Conservation (phyloP, 2,888 invertebrate species). For the Hydropsyche betteni region DNA sequence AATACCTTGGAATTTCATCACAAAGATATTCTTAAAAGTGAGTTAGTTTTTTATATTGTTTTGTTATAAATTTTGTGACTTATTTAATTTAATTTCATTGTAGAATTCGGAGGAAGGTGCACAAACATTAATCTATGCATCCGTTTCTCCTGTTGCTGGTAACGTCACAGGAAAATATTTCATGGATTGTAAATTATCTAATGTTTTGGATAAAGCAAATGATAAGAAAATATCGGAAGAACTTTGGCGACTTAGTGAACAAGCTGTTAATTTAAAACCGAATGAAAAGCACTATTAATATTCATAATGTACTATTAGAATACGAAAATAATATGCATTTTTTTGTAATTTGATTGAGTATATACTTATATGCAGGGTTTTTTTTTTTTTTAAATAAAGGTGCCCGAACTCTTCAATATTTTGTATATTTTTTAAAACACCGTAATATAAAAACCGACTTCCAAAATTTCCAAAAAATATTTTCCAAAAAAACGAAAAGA, state of each 20-base stretch:
- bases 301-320: no score
- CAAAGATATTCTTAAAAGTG: constrained; percentile 45
- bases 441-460: no score
- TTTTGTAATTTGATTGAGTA: no score
- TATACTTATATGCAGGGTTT: no score
- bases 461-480: no score
- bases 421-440: no score
- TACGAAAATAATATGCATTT: no score
- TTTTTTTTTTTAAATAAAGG: no score
- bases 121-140: constrained; percentile 70
- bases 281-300: constrained; percentile 28
- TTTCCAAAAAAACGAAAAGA: no score
- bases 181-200: constrained; percentile 66
- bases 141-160: constrained; percentile 66
- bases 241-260: constrained; percentile 74
- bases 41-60: no score
- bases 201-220: constrained; percentile 64
- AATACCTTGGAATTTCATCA: constrained; percentile 44
- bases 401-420: no score
- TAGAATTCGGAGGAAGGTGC: constrained; percentile 72
- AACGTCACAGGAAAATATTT: constrained; percentile 73
- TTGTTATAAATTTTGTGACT: no score
- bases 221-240: constrained; percentile 66
- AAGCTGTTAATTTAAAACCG: constrained; percentile 58
- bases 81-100: not conserved